A percentile compares a stretch with the other conserved stretches of the same genome.
phyloP scores from a whole-genome alignment of 2,888 invertebrate genomes.

The Lacanobia oleracea region DNA sequence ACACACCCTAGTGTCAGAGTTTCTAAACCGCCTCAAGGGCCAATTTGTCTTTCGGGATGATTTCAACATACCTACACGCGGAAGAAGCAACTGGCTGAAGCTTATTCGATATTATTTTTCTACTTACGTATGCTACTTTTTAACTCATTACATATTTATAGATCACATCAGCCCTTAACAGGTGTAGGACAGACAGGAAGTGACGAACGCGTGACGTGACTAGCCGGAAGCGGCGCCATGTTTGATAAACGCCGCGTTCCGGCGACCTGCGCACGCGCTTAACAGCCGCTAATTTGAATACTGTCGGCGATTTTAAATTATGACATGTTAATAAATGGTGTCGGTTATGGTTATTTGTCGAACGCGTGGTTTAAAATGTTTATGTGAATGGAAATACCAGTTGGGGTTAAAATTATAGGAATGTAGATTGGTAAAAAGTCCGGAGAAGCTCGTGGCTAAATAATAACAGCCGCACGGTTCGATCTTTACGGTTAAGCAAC shows the following conservation, averaged over 20 bases:
- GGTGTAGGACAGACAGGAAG: slow-evolving; percentile 67
- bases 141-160: slow-evolving; percentile 49
- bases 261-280: slow-evolving; percentile 77
- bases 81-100: too few species aligned
- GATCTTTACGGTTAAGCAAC: too few species aligned
- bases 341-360: slow-evolving; percentile 21
- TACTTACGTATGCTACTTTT: neutral
- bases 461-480: too few species aligned
- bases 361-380: neutral
- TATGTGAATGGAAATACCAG: neutral
- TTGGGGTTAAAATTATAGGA: too few species aligned
- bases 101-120: too few species aligned
- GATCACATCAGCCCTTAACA: slow-evolving; percentile 62
- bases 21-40: too few species aligned
- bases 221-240: slow-evolving; percentile 82
- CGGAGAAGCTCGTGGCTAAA: too few species aligned
- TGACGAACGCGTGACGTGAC: slow-evolving; percentile 69
- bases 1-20: too few species aligned
- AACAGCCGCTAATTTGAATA: slow-evolving; percentile 70
- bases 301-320: slow-evolving; percentile 58
- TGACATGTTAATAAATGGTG: slow-evolving; percentile 47
- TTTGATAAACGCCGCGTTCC: slow-evolving; percentile 81
- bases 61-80: too few species aligned
- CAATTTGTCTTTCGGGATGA: too few species aligned
- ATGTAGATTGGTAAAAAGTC: neutral